Percentiles rank a stretch among this genome's conserved stretches.
phyloP scores from a whole-genome alignment of 2,113 vertebrate species.

The Malurus alboscapulatus region DNA sequence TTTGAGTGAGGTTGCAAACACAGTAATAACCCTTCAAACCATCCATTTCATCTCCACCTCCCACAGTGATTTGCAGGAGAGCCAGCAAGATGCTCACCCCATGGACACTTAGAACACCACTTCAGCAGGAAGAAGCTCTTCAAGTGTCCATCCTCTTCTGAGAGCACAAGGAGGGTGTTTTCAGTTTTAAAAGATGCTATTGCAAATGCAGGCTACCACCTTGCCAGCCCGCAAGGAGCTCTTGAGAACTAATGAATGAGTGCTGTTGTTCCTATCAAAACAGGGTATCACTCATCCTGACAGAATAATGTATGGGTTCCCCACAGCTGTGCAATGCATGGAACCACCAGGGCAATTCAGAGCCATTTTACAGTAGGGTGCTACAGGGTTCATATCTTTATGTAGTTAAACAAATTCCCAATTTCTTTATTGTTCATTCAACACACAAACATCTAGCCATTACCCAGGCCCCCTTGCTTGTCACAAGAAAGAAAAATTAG shows the following conservation, averaged over 20 bases:
- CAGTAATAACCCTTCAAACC: neutral
- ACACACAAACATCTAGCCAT: neutral
- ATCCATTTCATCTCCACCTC: neutral
- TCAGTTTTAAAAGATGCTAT: neutral
- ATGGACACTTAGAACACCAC: neutral
- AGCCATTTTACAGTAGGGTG: neutral
- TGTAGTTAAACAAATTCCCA: constrained; percentile 12
- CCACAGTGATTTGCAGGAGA: fast-evolving
- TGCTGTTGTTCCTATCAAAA: constrained; percentile 45
- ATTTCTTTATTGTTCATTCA: constrained; percentile 22
- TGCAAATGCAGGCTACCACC: neutral
- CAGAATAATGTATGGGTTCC: constrained; percentile 21
- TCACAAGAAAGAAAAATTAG: neutral
- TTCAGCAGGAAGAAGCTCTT: neutral
- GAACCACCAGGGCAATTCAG: neutral
- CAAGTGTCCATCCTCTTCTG: neutral
- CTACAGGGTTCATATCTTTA: neutral
- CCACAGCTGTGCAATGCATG: neutral
- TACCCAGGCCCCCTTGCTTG: neutral
- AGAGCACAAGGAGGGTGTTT: neutral
- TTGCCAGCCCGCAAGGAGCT: constrained; percentile 4
- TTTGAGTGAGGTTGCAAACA: neutral
- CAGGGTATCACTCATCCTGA: constrained; percentile 57
- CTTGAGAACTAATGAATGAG: constrained; percentile 35
- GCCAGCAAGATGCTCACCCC: neutral